Conservation (phyloP, 2,113 vertebrate species). For the Fregata magnificens region DNA sequence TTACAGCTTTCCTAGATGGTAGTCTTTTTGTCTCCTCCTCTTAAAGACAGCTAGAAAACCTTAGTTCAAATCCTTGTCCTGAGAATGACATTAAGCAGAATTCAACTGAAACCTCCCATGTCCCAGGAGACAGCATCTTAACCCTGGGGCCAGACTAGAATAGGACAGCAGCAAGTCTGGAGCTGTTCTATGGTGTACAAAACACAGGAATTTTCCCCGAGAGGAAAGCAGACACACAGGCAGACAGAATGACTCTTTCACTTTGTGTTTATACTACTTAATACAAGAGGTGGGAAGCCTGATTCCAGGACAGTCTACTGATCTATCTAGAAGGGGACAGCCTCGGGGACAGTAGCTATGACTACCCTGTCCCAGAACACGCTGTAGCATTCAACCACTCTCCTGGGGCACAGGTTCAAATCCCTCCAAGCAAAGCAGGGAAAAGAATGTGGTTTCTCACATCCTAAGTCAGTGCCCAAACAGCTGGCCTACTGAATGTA, state of each 20-base stretch:
- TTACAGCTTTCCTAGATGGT: neutral
- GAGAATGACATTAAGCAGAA: neutral
- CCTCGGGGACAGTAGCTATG: neutral
- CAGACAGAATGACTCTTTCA: neutral
- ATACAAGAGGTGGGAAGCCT: neutral
- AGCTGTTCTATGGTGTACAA: neutral
- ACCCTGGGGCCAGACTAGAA: neutral
- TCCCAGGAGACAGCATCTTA: neutral
- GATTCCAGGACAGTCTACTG: neutral
- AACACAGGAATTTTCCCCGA: neutral
- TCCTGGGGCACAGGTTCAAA: neutral
- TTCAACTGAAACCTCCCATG: neutral
- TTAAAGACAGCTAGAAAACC: neutral
- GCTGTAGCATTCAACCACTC: neutral
- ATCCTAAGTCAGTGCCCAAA: neutral
- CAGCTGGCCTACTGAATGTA: neutral
- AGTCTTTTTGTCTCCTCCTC: neutral
- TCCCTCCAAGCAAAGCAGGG: neutral
- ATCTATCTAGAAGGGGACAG: neutral
- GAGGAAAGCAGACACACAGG: neutral
- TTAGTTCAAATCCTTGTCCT: neutral
- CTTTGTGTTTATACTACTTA: neutral
- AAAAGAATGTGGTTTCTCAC: neutral
- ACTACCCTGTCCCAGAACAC: neutral
- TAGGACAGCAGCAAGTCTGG: neutral